Percentiles rank a stretch among this genome's conserved stretches.
phyloP scores from a whole-genome alignment of 2,113 vertebrate species.

The Falco punctatus region DNA sequence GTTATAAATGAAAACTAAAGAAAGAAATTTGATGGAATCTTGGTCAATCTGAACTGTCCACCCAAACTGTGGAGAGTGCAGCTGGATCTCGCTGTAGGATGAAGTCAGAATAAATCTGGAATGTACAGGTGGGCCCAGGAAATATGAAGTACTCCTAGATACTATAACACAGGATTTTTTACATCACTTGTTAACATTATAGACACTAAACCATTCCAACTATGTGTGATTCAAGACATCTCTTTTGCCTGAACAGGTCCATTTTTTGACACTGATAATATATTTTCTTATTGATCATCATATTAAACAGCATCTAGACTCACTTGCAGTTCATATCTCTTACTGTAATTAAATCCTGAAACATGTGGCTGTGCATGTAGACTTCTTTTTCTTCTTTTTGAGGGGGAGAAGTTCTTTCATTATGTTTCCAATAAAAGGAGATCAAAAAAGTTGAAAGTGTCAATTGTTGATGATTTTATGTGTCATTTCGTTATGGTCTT shows the following conservation, averaged over 20 bases:
- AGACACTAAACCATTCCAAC: not conserved
- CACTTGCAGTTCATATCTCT: not conserved
- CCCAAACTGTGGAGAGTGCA: not conserved
- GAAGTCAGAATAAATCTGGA: not conserved
- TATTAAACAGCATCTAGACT: not conserved
- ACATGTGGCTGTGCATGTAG: not conserved
- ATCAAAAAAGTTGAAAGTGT: not conserved
- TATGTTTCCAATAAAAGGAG: not conserved
- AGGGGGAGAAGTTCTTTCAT: not conserved
- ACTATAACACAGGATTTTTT: not conserved
- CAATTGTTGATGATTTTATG: not conserved
- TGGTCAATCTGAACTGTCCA: not conserved
- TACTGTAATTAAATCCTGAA: not conserved
- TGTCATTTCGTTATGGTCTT: not conserved
- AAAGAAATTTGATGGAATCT: not conserved
- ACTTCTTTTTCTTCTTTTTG: not conserved
- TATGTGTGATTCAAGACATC: not conserved
- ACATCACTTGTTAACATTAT: not conserved
- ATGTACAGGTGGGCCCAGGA: not conserved
- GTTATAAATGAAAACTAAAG: not conserved
- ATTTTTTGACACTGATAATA: not conserved
- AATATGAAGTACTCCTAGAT: not conserved
- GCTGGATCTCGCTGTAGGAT: not conserved
- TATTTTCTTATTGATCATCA: not conserved
- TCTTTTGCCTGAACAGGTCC: not conserved